Conservation (phyloP, 2,113 vertebrate genomes). For the Capreolus pygargus region DNA sequence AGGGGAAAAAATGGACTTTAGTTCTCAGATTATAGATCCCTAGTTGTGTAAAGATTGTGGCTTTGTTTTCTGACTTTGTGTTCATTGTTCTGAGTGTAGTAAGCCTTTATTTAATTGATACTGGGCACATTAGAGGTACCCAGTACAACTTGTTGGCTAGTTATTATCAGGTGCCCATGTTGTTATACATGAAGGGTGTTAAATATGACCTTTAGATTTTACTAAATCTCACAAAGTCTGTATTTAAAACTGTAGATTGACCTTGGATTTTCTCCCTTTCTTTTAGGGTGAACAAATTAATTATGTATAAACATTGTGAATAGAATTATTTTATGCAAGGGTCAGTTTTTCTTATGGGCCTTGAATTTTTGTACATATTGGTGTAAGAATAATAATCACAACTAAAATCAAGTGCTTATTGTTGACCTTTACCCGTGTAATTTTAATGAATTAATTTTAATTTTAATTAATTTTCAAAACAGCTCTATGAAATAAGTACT, state of each 20-base stretch:
- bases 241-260: conserved; percentile 18
- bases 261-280: not conserved
- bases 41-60: conserved; percentile 28
- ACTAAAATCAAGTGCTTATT: conserved; percentile 11
- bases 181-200: not conserved
- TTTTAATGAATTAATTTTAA: not conserved
- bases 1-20: not conserved
- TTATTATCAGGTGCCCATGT: conserved; percentile 11
- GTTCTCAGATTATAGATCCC: conserved; percentile 17
- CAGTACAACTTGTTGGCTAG: conserved; percentile 1
- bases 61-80: conserved; percentile 42
- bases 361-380: conserved; percentile 45
- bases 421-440: not conserved
- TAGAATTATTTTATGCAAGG: conserved; percentile 20
- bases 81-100: not conserved
- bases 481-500: not conserved
- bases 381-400: conserved; percentile 19
- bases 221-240: not conserved
- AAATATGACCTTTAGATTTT: conserved; percentile 28
- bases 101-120: not conserved
- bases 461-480: not conserved
- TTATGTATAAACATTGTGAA: conserved; percentile 1
- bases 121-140: not conserved
- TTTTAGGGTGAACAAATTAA: conserved; percentile 1
- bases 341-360: not conserved